Percentiles rank a stretch among this genome's conserved stretches.
phyloP scores from a whole-genome alignment of 2,888 invertebrate genomes.

The Eupeodes luniger region DNA sequence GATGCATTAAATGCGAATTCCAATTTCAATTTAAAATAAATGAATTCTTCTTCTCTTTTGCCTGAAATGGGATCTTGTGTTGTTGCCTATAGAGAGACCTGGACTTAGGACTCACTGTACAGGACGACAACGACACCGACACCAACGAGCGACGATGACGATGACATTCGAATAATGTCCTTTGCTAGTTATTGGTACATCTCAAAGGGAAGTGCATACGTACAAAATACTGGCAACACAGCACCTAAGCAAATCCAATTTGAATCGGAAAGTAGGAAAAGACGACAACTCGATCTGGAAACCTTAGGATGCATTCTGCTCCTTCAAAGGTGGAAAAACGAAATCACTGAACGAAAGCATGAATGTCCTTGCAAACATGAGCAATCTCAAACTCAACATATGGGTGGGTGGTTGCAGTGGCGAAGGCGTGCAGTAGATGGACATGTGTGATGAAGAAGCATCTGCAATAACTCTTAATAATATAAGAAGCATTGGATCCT shows the following conservation, averaged over 20 bases:
- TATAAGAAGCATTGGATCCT: constrained; percentile 47
- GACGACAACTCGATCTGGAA: constrained; percentile 49
- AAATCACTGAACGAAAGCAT: constrained; percentile 61
- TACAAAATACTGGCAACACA: background rate
- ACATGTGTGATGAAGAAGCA: constrained; percentile 30
- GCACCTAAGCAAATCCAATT: constrained; percentile 74
- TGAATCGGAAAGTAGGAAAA: constrained; percentile 63
- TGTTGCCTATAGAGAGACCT: constrained; percentile 45
- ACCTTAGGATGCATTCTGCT: background rate
- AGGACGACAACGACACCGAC: background rate
- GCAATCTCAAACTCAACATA: constrained; percentile 19
- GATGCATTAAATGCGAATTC: constrained; percentile 75
- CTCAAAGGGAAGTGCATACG: constrained; percentile 64
- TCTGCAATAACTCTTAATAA: constrained; percentile 72
- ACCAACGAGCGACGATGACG: background rate
- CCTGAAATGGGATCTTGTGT: constrained; percentile 66
- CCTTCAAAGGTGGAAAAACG: constrained; percentile 34
- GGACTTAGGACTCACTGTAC: constrained; percentile 21
- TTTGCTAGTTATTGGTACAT: background rate
- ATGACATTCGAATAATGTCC: constrained; percentile 29
- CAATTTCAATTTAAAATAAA: constrained; percentile 74
- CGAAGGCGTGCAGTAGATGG: background rate
- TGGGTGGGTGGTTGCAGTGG: background rate
- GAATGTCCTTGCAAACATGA: constrained; percentile 51
- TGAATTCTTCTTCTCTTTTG: constrained; percentile 62